Percentiles rank a stretch among this genome's conserved stretches.
Evolutionary conservation across 2,797 vertebrate species (phyloP).

Genomic region (Eidolon dupreanum): DNA sequence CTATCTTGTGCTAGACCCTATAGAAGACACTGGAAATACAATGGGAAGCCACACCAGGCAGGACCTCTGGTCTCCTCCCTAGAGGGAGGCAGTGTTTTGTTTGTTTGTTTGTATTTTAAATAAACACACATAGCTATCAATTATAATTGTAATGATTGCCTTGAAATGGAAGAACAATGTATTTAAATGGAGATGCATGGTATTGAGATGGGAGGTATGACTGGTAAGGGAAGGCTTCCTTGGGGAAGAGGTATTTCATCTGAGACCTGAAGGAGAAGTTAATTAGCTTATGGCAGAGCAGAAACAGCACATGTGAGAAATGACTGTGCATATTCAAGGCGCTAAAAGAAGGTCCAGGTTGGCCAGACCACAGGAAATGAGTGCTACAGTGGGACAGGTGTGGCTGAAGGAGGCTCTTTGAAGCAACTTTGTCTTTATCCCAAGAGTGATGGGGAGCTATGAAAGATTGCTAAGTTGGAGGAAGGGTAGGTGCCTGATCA

Average conservation of each 20-base stretch:
- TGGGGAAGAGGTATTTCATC: not conserved
- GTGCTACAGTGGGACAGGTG: too few relatives aligned
- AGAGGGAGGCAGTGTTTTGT: not conserved
- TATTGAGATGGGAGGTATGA: not conserved
- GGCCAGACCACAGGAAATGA: not conserved
- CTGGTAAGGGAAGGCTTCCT: not conserved
- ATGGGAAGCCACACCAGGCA: not conserved
- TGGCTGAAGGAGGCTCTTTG: not conserved
- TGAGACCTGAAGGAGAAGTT: not conserved
- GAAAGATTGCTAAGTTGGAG: not conserved
- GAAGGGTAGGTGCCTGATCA: not conserved
- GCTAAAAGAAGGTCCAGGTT: not conserved
- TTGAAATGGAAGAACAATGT: not conserved
- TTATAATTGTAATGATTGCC: not conserved
- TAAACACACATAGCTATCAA: not conserved
- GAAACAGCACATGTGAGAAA: not conserved
- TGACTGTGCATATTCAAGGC: not conserved
- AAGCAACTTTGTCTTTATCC: not conserved
- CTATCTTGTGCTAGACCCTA: not conserved
- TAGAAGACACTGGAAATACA: not conserved
- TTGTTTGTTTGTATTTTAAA: not conserved
- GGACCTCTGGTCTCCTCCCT: not conserved
- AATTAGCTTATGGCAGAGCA: not conserved
- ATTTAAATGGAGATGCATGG: not conserved
- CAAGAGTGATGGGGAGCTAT: fast-evolving